Base-by-base conservation (phyloP, 2,888 invertebrate species). In the Uropetala carovei region DNA sequence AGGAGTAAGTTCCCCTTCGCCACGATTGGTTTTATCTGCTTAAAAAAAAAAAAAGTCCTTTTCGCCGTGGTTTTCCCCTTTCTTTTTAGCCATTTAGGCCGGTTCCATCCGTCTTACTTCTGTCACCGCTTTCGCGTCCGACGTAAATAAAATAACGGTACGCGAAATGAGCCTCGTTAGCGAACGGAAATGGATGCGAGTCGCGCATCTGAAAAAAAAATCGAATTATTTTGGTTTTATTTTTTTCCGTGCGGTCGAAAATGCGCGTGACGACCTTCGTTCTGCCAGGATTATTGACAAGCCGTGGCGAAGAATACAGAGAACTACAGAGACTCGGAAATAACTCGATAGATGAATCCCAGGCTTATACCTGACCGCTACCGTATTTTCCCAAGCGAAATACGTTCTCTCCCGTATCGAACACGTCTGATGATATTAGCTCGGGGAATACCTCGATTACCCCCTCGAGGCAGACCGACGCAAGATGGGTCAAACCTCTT, bases 1-100 rank as follows among this genome's bases (percentile, higher is more conserved):
- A 68, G 89, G 13, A 30, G 22, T 75, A 75, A 64, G 85, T 11
- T n/a, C 43, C 64, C 27, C 18, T 68, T 43, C 89, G 64, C 43
- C 16, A 16, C 60, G 89, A 89, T 89, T 89, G 89, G 64, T 89
- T 89, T 85, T 89, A 68, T 89, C 68, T 43, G 43, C 89, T 43
- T 43, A 27, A 75, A 75, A 75, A 75, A 89, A 64, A 27, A 75
- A 75, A 75, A 75, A 89, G 89, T 58, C 64, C 89, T 30, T 60
- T 89, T 89, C 64, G 89, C 43, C 89, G 43, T 43, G 43, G 11
- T 60, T 56, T n/a, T n/a, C n/a, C n/a, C n/a, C n/a, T n/a, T n/a
- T n/a, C n/a, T n/a, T n/a, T n/a, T 64, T 60, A 60, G 60, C 30
- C 43, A 43, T 89, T 89, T 64, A 43, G 64, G 89, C 68, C 60